Percentiles rank a stretch among this genome's conserved stretches.
Conservation (phyloP, 2,797 vertebrate genomes). For the Enteromius afrohamiltoni region DNA sequence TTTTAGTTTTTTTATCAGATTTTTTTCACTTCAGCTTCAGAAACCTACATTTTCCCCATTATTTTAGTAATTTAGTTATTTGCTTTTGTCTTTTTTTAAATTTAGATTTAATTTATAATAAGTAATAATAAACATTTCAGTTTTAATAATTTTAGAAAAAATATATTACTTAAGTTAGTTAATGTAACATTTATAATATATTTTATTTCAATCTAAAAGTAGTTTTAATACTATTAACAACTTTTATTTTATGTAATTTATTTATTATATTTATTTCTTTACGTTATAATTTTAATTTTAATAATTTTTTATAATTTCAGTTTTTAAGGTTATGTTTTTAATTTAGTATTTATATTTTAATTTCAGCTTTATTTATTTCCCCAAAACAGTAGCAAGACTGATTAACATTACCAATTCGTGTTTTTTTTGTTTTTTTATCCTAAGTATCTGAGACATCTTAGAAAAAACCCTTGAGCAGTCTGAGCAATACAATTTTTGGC, state of each 20-base stretch:
- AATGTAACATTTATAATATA: background rate
- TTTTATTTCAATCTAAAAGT: background rate
- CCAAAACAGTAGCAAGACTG: background rate
- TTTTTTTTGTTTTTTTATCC: background rate
- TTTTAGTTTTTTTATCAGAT: background rate
- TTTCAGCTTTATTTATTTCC: background rate
- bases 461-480: background rate
- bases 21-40: background rate
- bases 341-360: background rate
- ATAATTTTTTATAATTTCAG: background rate
- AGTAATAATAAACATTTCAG: background rate
- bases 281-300: background rate
- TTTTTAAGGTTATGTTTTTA: background rate
- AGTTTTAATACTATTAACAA: background rate
- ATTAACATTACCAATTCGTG: background rate
- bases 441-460: background rate
- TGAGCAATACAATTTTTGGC: slow-evolving; percentile 16
- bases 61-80: background rate
- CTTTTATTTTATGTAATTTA: background rate
- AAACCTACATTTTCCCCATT: background rate
- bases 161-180: background rate
- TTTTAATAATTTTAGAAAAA: background rate
- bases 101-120: background rate
- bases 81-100: too few relatives aligned
- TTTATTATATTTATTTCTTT: background rate